These are phyloP conservation scores for Sinhomidia bicolor DNA, from an alignment of 2,888 invertebrate genomes.

Conservation along the genomic window DNA sequence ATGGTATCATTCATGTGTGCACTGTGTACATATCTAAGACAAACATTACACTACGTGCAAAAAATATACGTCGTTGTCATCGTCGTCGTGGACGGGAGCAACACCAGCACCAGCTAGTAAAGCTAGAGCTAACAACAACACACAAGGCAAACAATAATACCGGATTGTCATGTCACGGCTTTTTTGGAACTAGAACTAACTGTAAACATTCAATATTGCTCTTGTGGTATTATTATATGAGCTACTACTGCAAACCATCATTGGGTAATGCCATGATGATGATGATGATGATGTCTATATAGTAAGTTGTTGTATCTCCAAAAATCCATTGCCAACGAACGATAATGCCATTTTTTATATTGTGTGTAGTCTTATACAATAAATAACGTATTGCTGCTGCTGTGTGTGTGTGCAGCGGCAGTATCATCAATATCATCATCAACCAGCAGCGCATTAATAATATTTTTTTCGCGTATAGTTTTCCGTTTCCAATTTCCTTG, in stretches of 20 bases:
- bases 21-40: not conserved
- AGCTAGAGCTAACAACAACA: not conserved
- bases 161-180: constrained; percentile 54
- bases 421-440: not conserved
- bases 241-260: not conserved
- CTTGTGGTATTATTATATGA: not conserved
- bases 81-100: not conserved
- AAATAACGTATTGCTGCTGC: not conserved
- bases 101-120: no score
- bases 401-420: not conserved
- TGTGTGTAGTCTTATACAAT: not conserved
- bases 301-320: no score
- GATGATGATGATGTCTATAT: not conserved
- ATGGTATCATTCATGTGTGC: not conserved
- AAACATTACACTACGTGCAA: not conserved
- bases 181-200: constrained; percentile 51
- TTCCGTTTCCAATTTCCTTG: constrained; percentile 64
- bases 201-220: constrained; percentile 30
- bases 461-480: not conserved
- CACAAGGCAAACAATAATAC: constrained; percentile 46
- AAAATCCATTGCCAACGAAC: constrained; percentile 41
- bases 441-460: no score
- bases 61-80: not conserved
- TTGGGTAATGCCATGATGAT: constrained; percentile 9
- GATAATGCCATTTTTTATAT: not conserved